Evolutionary conservation across 2,113 vertebrate species (phyloP).

Genomic region (Plecturocebus donacophilus): DNA sequence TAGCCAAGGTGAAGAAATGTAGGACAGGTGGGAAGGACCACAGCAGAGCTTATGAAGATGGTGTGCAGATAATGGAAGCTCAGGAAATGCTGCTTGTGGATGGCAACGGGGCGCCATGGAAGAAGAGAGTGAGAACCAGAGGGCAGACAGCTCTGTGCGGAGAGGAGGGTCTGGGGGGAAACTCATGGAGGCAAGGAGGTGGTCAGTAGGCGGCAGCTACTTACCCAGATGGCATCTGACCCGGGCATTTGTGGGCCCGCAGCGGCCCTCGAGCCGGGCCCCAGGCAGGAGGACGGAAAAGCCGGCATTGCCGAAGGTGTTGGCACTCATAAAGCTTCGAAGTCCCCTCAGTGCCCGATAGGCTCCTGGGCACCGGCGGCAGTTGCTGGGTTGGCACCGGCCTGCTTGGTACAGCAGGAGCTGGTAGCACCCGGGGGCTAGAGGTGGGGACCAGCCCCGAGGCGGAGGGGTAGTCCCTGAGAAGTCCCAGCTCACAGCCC

Average conservation of each 20-base stretch:
- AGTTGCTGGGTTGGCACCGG: constrained; percentile 88
- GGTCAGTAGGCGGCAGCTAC: constrained; percentile 55
- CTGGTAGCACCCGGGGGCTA: constrained; percentile 86
- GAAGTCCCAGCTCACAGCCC: constrained; percentile 90
- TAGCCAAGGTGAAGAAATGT: background rate
- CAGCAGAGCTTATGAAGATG: background rate
- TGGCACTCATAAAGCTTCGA: constrained; percentile 91
- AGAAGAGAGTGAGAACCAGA: background rate
- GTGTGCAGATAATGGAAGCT: background rate
- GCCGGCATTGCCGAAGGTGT: constrained; percentile 90
- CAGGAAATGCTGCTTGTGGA: background rate
- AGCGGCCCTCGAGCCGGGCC: constrained; percentile 86
- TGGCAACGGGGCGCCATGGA: background rate
- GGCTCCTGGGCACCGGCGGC: constrained; percentile 88
- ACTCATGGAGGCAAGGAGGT: background rate
- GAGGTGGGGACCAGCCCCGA: constrained; percentile 83
- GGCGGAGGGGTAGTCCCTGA: constrained; percentile 80
- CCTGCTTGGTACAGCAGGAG: constrained; percentile 91
- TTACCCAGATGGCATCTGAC: constrained; percentile 92
- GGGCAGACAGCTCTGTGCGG: background rate
- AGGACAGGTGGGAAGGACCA: background rate
- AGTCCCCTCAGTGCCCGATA: constrained; percentile 89
- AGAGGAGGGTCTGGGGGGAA: background rate
- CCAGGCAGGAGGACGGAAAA: constrained; percentile 90
- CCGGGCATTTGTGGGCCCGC: constrained; percentile 91